Base-by-base conservation (phyloP, 2,797 vertebrate species). In the Peromyscus eremicus region DNA sequence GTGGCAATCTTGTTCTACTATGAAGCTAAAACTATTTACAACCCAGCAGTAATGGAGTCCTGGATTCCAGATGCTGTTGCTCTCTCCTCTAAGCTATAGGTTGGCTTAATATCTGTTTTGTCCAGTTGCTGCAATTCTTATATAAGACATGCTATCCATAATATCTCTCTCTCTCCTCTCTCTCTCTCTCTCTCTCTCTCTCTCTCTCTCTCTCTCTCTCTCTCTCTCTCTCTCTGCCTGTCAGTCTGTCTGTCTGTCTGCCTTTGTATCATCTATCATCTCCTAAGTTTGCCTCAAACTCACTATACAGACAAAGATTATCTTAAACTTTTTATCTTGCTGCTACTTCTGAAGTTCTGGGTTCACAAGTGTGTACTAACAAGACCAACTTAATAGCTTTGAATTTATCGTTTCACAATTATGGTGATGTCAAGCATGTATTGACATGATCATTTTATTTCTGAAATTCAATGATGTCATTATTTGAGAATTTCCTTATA, bases 401-500 rank as follows among this genome's bases (percentile, higher is more conserved):
- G 32, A 73, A n/a, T 49, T 29, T n/a, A 83, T 64, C 7, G 29
- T 76, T 46, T 21, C 34, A 60, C 25, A 62, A 9, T 12, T 92
- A 46, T 87, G 25, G 34, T 3, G 4, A 84, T 90, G 4, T 64
- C 68, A 75, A 82, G 13, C 8, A 13, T 77, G 2, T 94, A 73
- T 29, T 55, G 34, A 34, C 9, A 16, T n/a, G 77, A 76, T 83
- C 37, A 70, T 40, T 55, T 66, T 86, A 32, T 91, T 95, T 76
- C 3, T 96, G 71, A 92, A 92, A 68, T 68, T 91, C 55, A 16
- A 62, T 84, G 80, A 81, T 5, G 88, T 9, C 9, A 64, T 64
- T 89, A 49, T 21, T 85, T 84, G 60, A 2, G 73, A 89, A 70
- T 89, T 83, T 10, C 75, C 10, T 8, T 77, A 68, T 77, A 62